These are phyloP conservation scores for Rhopalosiphum nymphaeae DNA, from an alignment of 2,888 invertebrate genomes.

Conservation along the genomic window DNA sequence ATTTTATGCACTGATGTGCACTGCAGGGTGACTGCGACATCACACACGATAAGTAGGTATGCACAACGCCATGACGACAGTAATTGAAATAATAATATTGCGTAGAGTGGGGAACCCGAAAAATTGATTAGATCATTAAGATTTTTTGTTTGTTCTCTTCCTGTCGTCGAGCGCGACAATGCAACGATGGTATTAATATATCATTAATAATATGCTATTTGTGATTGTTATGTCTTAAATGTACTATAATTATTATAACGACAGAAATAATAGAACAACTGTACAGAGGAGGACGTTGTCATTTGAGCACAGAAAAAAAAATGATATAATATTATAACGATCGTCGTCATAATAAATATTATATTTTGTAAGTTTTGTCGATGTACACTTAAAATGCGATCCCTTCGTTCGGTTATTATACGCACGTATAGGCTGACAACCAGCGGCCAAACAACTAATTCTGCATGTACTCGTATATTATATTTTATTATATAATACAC, in stretches of 20 bases:
- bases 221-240: background rate
- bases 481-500: background rate
- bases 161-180: background rate
- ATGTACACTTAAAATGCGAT: background rate
- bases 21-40: background rate
- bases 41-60: background rate
- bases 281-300: background rate
- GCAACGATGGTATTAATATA: background rate
- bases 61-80: background rate
- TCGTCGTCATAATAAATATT: background rate
- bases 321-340: background rate
- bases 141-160: conserved; percentile 1
- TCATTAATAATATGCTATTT: background rate
- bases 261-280: background rate
- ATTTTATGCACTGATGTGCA: background rate
- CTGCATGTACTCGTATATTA: background rate
- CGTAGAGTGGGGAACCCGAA: background rate
- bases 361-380: background rate
- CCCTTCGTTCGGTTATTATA: background rate
- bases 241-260: background rate
- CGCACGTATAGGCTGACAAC: background rate
- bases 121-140: background rate
- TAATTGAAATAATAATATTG: background rate
- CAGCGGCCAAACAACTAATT: background rate
- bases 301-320: background rate